phyloP scores from a whole-genome alignment of 2,888 invertebrate genomes.

The Thelaira solivaga region DNA sequence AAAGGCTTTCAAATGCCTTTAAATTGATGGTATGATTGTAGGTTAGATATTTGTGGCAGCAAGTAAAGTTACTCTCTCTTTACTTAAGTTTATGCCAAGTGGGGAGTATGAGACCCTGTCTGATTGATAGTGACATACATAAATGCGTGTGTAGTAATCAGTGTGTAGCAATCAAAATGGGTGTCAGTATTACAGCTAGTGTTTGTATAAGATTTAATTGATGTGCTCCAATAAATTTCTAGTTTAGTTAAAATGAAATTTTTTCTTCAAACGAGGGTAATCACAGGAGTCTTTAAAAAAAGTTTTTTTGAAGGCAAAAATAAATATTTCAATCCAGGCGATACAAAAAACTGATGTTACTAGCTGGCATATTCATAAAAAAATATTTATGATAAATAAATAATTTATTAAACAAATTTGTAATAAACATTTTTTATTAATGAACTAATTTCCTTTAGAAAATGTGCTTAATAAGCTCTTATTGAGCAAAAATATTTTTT shows the following conservation, averaged over 20 bases:
- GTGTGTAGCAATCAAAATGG: not conserved
- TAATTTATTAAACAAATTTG: too few species aligned
- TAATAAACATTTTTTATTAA: too few species aligned
- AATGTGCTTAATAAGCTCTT: too few species aligned
- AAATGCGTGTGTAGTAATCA: not conserved
- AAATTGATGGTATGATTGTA: not conserved
- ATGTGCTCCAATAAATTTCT: constrained; percentile 51
- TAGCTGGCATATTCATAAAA: too few species aligned
- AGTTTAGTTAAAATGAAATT: constrained; percentile 21
- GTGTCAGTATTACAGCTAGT: constrained; percentile 22
- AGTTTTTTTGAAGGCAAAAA: too few species aligned
- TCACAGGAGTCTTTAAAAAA: not conserved
- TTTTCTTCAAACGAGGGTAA: not conserved
- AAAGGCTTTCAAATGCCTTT: not conserved
- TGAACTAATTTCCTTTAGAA: too few species aligned
- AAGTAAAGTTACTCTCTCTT: constrained; percentile 31
- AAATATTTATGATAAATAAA: too few species aligned
- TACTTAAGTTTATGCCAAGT: not conserved
- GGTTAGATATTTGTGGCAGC: constrained; percentile 2
- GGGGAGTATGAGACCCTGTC: too few species aligned
- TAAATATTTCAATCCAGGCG: too few species aligned
- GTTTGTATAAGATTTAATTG: constrained; percentile 42
- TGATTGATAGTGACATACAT: not conserved
- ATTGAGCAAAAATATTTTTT: too few species aligned
- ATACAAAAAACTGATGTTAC: too few species aligned